Evolutionary conservation across 2,888 invertebrate genomes (phyloP), one percentile per base, ranked within the genome.

Genomic region (Lithophane socia): DNA sequence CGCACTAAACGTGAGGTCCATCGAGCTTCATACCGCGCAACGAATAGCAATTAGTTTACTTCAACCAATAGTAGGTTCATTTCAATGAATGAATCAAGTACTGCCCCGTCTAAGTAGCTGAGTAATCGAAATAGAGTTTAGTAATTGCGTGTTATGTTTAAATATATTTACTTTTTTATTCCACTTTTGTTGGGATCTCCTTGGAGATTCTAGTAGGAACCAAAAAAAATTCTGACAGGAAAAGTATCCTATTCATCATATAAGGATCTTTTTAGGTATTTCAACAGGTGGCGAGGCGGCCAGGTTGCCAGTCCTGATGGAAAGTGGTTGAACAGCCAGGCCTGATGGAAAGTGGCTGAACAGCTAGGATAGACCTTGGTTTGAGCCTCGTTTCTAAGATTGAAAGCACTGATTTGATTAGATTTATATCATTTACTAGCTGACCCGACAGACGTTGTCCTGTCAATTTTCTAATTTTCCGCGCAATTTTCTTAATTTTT

Each of bases 1-100:
- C 83, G 77, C 80, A 79, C 76, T 84, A 87, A 90, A 87, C 85
- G 87, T 84, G 87, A 88, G 88, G 87, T 86, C 89, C 83, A 84
- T 75, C 76, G 80, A 73, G 69, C 77, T 63, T 54, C 24, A 47
- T 29, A 49, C 16, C 49, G 60, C 69, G 63, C 58, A 56, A 58
- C n/a, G 85, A 81, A 83, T 85, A 74, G 21, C 60, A 81, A 83
- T 82, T 61, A 73, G 66, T 61, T 68, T 80, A 71, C 60, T 66
- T 63, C 37, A 69, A 73, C 58, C 16, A 44, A 65, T 21, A 37
- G 75, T 92, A 92, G 5, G 84, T 64, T 80, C 88, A 58, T 75
- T 78, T 61, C 42, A 65, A 61, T 71, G 61, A 67, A 77, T 61
- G 77, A 77, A 77, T 61, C 44, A 13, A 66, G 24, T 29, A 37